These are phyloP conservation scores for Phataginus tricuspis DNA, from an alignment of 2,797 vertebrate species.

Conservation along the genomic window DNA sequence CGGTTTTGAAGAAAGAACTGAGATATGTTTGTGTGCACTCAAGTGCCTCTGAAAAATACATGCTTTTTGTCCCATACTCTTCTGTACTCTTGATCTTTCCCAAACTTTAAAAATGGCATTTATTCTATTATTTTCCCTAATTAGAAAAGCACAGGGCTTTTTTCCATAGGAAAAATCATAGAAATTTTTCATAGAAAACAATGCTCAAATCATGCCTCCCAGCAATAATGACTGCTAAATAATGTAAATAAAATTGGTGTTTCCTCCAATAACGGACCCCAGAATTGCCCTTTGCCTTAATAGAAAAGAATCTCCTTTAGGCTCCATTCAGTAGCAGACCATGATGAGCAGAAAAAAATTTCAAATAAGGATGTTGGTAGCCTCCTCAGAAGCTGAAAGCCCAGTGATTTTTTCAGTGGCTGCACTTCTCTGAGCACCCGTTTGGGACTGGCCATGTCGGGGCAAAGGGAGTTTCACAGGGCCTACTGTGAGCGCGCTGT, in stretches of 20 bases:
- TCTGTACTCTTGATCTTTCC: background rate
- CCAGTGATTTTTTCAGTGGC: background rate
- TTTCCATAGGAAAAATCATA: background rate
- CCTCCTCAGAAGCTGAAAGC: background rate
- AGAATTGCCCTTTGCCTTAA: background rate
- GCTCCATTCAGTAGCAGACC: background rate
- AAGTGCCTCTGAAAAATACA: background rate
- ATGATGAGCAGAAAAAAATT: background rate
- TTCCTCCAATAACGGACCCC: background rate
- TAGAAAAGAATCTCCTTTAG: background rate
- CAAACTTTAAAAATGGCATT: background rate
- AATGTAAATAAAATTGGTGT: background rate
- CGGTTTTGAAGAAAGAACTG: background rate
- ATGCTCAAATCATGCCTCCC: background rate
- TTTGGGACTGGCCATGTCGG: background rate
- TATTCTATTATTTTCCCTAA: background rate
- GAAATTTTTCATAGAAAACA: background rate
- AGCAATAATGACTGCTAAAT: background rate
- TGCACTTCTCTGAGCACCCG: background rate
- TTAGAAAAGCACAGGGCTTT: background rate
- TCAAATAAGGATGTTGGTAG: background rate
- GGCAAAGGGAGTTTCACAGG: accelerated
- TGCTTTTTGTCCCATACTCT: background rate
- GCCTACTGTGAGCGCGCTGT: accelerated
- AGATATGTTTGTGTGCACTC: background rate